A percentile compares a stretch with the other conserved stretches of the same genome.
phyloP scores from a whole-genome alignment of 2,888 invertebrate genomes.

The Cantharis lateralis region DNA sequence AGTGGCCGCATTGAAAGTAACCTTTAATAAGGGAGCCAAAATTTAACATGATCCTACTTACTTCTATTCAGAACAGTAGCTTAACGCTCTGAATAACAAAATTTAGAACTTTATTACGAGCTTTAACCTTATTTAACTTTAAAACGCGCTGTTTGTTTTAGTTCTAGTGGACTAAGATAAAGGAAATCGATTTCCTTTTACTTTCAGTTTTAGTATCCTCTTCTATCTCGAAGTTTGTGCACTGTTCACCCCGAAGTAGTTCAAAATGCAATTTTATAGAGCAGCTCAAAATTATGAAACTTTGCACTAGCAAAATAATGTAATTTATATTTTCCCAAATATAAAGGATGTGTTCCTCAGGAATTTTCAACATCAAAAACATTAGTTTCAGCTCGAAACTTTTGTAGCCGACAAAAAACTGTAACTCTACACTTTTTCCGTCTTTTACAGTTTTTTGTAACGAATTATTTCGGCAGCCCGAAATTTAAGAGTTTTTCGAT shows the following conservation, averaged over 20 bases:
- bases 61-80: not conserved
- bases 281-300: not conserved
- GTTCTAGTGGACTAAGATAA: not conserved
- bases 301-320: not conserved
- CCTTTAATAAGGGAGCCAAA: not conserved
- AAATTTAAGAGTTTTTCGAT: not conserved
- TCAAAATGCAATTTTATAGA: not conserved
- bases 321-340: not conserved
- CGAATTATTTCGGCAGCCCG: not conserved
- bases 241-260: not conserved
- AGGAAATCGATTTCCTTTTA: not conserved
- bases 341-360: not conserved
- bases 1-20: not conserved
- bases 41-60: not conserved
- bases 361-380: not conserved
- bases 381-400: not conserved
- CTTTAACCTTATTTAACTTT: not conserved
- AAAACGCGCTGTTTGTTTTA: not conserved
- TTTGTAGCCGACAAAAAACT: not conserved
- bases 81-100: not conserved
- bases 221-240: not conserved
- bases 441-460: not conserved
- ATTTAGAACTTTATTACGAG: not conserved
- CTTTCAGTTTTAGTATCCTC: not conserved
- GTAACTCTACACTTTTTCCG: not conserved